phyloP scores from a whole-genome alignment of 2,797 vertebrate genomes.

The Streptopelia turtur region DNA sequence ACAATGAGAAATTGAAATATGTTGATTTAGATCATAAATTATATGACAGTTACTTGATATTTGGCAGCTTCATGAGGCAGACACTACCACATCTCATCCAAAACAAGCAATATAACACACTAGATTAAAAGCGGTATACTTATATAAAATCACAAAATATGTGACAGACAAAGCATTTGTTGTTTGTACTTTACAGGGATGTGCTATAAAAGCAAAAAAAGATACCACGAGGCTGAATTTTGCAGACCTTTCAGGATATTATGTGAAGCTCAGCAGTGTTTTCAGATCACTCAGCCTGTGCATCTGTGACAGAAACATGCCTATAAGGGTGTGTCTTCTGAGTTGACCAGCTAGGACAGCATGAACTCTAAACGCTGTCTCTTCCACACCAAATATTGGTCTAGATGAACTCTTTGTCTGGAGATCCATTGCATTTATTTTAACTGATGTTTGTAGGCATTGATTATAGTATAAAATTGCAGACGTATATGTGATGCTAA shows the following conservation, averaged over 20 bases:
- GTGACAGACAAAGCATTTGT: neutral
- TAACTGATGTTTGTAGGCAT: neutral
- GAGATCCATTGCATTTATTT: neutral
- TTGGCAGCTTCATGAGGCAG: neutral
- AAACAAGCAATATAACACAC: neutral
- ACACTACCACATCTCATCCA: neutral
- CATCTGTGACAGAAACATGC: accelerated
- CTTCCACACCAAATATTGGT: neutral
- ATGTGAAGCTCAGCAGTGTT: neutral
- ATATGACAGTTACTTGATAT: neutral
- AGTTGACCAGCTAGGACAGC: neutral
- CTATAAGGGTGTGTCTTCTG: neutral
- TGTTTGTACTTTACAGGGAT: neutral
- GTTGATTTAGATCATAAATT: neutral
- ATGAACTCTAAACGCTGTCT: neutral
- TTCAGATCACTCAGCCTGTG: neutral
- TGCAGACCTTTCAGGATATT: neutral
- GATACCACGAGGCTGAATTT: accelerated
- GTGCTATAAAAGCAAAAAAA: neutral
- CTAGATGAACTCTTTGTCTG: neutral
- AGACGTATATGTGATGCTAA: neutral
- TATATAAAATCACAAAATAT: neutral
- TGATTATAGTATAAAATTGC: neutral
- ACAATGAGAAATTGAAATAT: neutral
- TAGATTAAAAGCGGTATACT: neutral